These are phyloP conservation scores for Zoanthus sociatus DNA, from an alignment of 92 coral and sea anemone genomes.

Conservation along the genomic window DNA sequence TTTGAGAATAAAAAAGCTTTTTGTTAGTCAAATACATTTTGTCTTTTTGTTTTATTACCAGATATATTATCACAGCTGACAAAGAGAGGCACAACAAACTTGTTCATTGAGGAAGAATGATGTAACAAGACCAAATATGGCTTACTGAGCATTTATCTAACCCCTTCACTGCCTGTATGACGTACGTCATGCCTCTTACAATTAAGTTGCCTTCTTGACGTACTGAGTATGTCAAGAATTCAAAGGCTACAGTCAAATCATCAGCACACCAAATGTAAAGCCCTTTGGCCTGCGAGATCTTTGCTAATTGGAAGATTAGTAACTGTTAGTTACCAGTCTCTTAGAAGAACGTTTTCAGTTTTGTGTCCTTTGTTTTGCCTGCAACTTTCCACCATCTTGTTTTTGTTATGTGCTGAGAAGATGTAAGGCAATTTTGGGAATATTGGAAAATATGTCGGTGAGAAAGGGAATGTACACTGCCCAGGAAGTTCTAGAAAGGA, in stretches of 20 bases:
- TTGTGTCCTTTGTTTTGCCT: too few species aligned
- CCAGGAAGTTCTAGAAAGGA: neutral
- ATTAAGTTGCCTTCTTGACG: neutral
- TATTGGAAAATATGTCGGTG: too few species aligned
- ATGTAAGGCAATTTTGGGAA: too few species aligned
- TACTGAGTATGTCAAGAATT: neutral
- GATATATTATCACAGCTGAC: neutral
- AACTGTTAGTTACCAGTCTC: too few species aligned
- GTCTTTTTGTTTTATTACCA: neutral
- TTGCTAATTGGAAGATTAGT: too few species aligned
- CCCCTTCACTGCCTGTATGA: constrained; percentile 1
- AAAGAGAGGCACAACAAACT: neutral
- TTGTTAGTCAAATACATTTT: neutral
- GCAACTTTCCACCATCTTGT: too few species aligned
- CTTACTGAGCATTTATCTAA: too few species aligned
- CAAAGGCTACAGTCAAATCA: too few species aligned
- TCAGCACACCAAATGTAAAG: too few species aligned
- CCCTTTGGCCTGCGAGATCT: too few species aligned
- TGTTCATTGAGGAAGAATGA: constrained; percentile 1
- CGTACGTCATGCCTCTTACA: neutral
- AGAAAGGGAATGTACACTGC: neutral
- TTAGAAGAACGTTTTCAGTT: too few species aligned
- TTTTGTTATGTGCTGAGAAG: too few species aligned
- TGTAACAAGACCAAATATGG: neutral
- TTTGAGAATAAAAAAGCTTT: neutral